These are phyloP conservation scores for Octodon degus DNA, from an alignment of 2,113 vertebrate species.

Conservation along the genomic window DNA sequence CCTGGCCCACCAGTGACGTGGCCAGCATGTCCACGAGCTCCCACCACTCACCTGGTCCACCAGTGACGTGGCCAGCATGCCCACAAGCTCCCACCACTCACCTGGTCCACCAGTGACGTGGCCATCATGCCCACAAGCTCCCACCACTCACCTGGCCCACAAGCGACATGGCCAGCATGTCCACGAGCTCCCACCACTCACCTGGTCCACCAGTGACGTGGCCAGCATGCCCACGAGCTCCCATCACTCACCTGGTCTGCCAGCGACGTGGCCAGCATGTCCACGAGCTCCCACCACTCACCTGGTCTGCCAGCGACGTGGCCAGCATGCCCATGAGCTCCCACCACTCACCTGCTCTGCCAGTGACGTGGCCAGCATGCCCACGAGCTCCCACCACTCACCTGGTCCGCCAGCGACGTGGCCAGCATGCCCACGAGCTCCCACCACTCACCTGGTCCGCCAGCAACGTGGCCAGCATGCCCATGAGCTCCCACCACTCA, in stretches of 20 bases:
- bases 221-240: constrained; percentile 99
- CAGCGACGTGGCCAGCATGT: constrained; percentile 97
- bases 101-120: constrained; percentile 98
- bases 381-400: constrained; percentile 95
- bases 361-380: constrained; percentile 97
- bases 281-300: constrained; percentile 90
- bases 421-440: constrained; percentile 99
- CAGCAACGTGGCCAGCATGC: no score
- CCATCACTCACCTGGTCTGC: constrained; percentile 95
- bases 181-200: constrained; percentile 94
- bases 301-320: not conserved
- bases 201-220: constrained; percentile 98
- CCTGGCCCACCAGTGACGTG: constrained; percentile 98
- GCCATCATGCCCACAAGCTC: constrained; percentile 99
- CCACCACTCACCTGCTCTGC: constrained; percentile 95
- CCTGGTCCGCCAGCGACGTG: constrained; percentile 98
- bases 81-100: constrained; percentile 92
- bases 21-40: constrained; percentile 99
- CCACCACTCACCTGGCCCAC: constrained; percentile 95
- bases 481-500: constrained; percentile 92
- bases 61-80: no score
- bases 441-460: constrained; percentile 93
- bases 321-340: constrained; percentile 88
- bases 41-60: constrained; percentile 94
- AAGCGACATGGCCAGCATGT: constrained; percentile 97